Conservation (phyloP, 2,888 invertebrate genomes). For the Drosophila pseudotakahashii region DNA sequence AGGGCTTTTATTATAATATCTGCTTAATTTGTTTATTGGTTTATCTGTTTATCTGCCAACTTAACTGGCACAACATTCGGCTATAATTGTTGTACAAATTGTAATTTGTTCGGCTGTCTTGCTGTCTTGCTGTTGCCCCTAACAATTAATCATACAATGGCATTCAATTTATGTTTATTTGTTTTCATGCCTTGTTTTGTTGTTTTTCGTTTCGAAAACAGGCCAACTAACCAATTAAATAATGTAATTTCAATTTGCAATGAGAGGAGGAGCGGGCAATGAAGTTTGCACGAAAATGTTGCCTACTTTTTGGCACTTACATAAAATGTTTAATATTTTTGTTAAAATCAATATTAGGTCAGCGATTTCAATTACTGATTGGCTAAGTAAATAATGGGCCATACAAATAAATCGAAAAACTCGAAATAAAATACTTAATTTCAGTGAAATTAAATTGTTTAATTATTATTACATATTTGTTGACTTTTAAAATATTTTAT, state of each 20-base stretch:
- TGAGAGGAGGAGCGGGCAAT: constrained; percentile 5
- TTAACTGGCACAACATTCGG: constrained; percentile 6
- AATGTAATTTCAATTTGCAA: constrained; percentile 34
- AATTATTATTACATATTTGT: too few species aligned
- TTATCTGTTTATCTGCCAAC: not conserved
- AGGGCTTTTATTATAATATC: constrained; percentile 13
- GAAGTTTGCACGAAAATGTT: not conserved
- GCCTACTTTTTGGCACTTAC: not conserved
- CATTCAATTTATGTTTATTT: constrained; percentile 45
- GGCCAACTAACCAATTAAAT: constrained; percentile 38
- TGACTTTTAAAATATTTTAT: too few species aligned
- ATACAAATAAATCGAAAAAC: too few species aligned
- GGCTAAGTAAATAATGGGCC: not conserved
- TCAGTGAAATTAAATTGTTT: too few species aligned
- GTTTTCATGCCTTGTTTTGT: not conserved
- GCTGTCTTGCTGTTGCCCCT: not conserved
- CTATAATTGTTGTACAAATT: constrained; percentile 27
- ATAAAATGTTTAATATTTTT: not conserved
- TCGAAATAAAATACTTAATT: too few species aligned
- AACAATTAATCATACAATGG: constrained; percentile 45
- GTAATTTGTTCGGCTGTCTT: constrained; percentile 18
- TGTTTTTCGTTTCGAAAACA: not conserved
- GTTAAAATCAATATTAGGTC: not conserved
- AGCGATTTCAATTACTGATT: not conserved
- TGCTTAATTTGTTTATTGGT: not conserved